These are phyloP conservation scores for Bembecia ichneumoniformis DNA, from an alignment of 2,888 invertebrate species.

Conservation along the genomic window DNA sequence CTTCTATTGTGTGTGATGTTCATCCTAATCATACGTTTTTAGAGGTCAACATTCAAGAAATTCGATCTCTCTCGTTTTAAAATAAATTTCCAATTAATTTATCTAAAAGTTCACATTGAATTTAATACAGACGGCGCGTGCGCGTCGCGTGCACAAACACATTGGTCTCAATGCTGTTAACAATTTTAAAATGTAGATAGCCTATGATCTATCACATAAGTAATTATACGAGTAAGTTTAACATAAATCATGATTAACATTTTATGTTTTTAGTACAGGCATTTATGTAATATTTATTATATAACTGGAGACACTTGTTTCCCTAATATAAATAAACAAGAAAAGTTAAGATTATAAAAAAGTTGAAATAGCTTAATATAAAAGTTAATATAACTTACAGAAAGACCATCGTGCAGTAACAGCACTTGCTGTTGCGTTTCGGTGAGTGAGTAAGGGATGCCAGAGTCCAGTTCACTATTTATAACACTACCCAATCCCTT, in stretches of 20 bases:
- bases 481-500: too few relatives aligned
- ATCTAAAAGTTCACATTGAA: neutral
- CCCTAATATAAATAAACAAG: too few relatives aligned
- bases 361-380: too few relatives aligned
- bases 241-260: neutral
- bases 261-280: too few relatives aligned
- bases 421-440: too few relatives aligned
- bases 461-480: too few relatives aligned
- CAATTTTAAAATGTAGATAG: neutral
- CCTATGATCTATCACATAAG: neutral
- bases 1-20: neutral
- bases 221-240: neutral
- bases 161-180: neutral
- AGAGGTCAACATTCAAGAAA: neutral
- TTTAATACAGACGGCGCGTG: neutral
- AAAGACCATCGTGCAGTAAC: too few relatives aligned
- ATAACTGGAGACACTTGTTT: too few relatives aligned
- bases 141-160: slow-evolving; percentile 7
- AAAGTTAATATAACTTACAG: too few relatives aligned
- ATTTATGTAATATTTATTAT: too few relatives aligned
- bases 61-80: neutral
- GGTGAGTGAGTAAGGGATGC: too few relatives aligned
- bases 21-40: neutral
- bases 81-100: neutral
- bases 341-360: too few relatives aligned